Base-by-base conservation (phyloP, 2,888 invertebrate genomes). In the Pachliopta kotzebuea region DNA sequence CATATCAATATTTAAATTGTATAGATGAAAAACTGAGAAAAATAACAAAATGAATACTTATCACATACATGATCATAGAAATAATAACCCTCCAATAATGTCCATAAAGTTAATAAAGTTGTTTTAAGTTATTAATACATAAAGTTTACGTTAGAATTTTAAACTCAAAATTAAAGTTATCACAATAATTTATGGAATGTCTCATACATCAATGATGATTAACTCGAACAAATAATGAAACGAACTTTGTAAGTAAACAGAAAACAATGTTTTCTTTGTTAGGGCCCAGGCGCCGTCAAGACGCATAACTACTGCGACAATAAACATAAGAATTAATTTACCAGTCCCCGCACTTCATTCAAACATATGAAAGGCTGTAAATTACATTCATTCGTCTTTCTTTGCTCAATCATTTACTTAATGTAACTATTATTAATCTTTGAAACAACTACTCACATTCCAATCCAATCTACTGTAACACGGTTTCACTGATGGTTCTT, bases 241-340 rank as follows among this genome's bases (percentile, higher is more conserved):
- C 68, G 66, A 70, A 72, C 73, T 72, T 74, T 74, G 74, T 75
- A 73, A 72, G 70, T 71, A 72, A 73, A 70, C 68, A 68, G 65
- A 72, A 71, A 70, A 75, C 76, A 78, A 72, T 72, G 69, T 68
- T 62, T 57, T 70, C 76, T 73, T 74, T 76, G 75, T 78, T 67
- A 63, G 63, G 64, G 45, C 72, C 72, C 73, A 68, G 79, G 79
- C 79, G 80, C 76, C 80, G 71, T 53, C 69, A 61, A 66, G 78
- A 63, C 78, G 77, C 74, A 66, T 72, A 71, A 71, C 70, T 68
- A 69, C 66, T 62, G 67, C 66, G 67, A 71, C 70, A 71, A 71
- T 70, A 69, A 72, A 71, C 70, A 70, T 70, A 70, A 68, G 69
- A 68, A 67, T 69, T 45, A 45, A 65, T 68, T 69, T 71, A 69